A percentile compares a stretch with the other conserved stretches of the same genome.
phyloP scores from a whole-genome alignment of 2,113 vertebrate genomes.

The Chlamydotis undulata region DNA sequence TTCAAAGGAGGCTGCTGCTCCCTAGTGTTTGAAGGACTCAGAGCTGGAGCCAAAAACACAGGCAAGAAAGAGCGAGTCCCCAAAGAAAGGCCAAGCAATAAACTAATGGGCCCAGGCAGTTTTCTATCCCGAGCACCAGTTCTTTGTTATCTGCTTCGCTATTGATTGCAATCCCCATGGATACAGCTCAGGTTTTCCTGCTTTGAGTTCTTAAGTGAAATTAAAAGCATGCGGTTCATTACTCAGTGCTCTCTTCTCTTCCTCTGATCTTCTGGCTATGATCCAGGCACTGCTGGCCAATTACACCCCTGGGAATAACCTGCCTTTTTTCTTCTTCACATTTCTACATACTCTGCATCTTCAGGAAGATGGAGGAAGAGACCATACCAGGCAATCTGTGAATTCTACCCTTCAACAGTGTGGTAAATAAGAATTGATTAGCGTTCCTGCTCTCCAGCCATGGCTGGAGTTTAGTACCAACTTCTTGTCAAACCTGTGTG shows the following conservation, averaged over 20 bases:
- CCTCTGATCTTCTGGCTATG: constrained; percentile 40
- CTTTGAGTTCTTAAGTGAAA: constrained; percentile 72
- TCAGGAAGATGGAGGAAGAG: constrained; percentile 30
- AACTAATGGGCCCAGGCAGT: constrained; percentile 57
- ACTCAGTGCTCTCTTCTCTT: constrained; percentile 30
- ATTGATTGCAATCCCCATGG: constrained; percentile 68
- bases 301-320: constrained; percentile 48
- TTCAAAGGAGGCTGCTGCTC: constrained; percentile 75
- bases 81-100: constrained; percentile 49
- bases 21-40: constrained; percentile 65
- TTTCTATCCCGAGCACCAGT: constrained; percentile 36
- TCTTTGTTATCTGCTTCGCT: constrained; percentile 68
- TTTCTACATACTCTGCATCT: constrained; percentile 46
- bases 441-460: not conserved
- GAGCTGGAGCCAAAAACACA: constrained; percentile 24
- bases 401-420: not conserved
- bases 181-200: constrained; percentile 68
- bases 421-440: not conserved
- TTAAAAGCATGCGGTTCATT: constrained; percentile 71
- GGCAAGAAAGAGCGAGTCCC: not conserved
- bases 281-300: constrained; percentile 49
- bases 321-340: not conserved
- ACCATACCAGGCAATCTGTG: not conserved
- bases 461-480: not conserved
- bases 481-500: not conserved